Evolutionary conservation across 2,113 vertebrate genomes (phyloP).

Genomic region (Muntiacus reevesi): DNA sequence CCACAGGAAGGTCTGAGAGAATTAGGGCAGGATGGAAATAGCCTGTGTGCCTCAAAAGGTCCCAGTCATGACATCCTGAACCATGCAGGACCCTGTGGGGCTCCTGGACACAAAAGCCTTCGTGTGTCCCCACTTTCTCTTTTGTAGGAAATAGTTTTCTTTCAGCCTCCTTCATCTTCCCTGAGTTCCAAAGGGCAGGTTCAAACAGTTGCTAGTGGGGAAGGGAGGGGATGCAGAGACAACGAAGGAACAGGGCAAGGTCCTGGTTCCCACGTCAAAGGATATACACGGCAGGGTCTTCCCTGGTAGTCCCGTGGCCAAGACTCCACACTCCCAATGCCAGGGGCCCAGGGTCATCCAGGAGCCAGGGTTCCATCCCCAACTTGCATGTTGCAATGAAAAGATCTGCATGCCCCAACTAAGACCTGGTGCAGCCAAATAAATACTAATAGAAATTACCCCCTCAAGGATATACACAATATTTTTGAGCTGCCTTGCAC

Average conservation of each 20-base stretch:
- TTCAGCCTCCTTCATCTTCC: not conserved
- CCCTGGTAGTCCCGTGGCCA: not conserved
- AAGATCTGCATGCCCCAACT: not conserved
- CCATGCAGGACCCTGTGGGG: not conserved
- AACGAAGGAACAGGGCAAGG: not conserved
- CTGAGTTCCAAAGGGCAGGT: not conserved
- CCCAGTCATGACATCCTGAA: not conserved
- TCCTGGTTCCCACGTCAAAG: not conserved
- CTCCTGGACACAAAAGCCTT: not conserved
- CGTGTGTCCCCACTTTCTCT: rapidly evolving
- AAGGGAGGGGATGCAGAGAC: not conserved
- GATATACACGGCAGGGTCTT: not conserved
- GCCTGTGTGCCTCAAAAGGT: not conserved
- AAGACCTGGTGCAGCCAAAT: not conserved
- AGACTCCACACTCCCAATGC: not conserved
- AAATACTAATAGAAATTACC: not conserved
- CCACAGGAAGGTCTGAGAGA: not conserved
- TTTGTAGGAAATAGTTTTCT: not conserved
- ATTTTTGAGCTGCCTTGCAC: not conserved
- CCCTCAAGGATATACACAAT: not conserved
- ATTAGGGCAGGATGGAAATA: not conserved
- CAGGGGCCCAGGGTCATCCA: not conserved
- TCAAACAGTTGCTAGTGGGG: not conserved
- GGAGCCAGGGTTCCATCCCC: not conserved
- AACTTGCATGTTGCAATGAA: not conserved